Conservation (phyloP, 1,140 invertebrate species). For the Trichonephila clavata region DNA sequence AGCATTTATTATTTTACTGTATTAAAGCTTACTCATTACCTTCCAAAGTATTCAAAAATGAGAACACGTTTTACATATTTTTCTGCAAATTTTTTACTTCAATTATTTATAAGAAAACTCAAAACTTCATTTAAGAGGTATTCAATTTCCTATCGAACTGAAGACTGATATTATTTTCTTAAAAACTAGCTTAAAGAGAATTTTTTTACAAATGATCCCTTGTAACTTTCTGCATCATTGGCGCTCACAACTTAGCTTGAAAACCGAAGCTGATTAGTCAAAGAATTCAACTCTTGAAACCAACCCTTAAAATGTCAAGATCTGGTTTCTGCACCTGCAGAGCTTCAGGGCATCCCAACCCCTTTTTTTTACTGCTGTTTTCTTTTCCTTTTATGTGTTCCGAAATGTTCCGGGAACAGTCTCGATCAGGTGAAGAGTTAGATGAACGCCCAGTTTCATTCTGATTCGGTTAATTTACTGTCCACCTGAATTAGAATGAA, state of each 20-base stretch:
- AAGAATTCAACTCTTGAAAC: neutral
- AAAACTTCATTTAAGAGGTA: too few species aligned
- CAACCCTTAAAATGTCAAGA: neutral
- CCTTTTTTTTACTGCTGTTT: conserved; percentile 3
- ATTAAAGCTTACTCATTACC: too few species aligned
- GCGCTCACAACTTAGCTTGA: neutral
- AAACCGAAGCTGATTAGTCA: neutral
- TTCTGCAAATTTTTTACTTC: too few species aligned
- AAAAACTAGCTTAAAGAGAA: neutral
- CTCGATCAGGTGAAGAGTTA: neutral
- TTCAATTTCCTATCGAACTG: too few species aligned
- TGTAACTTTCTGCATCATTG: neutral
- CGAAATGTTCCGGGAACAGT: conserved; percentile 7
- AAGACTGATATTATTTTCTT: too few species aligned
- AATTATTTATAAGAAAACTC: too few species aligned
- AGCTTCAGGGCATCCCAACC: conserved; percentile 1
- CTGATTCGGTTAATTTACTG: neutral
- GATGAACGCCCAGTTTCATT: conserved; percentile 14
- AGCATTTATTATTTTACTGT: too few species aligned
- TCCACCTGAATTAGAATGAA: neutral
- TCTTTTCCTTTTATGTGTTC: conserved; percentile 3
- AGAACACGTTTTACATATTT: too few species aligned
- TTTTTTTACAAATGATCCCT: conserved; percentile 4
- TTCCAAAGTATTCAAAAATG: too few species aligned
- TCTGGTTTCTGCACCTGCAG: conserved; percentile 35